Base-by-base conservation (phyloP, 2,113 vertebrate genomes). In the Tilapia sparmanii region DNA sequence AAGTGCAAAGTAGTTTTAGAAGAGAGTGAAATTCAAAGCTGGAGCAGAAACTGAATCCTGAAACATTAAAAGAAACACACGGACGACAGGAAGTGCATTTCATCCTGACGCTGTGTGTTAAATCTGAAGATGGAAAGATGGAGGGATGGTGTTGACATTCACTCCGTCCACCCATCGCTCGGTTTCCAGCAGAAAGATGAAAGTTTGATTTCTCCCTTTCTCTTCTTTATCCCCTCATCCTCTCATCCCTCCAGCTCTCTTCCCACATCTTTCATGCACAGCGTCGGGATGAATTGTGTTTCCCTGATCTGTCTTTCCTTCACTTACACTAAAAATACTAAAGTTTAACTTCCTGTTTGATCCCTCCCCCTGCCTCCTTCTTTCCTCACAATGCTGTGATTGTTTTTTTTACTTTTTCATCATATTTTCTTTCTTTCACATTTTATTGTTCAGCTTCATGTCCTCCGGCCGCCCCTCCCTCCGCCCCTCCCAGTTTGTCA, bases 81-180 rank as follows among this genome's bases (percentile, higher is more conserved):
- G 4, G 7, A 50, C 4, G 0, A 29, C 40, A 73, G 68, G 68
- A 73, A 73, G 22, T 24, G 59, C 6, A 0, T 71, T 1, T 83
- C 82, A 71, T 54, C 18, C 18, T 83, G 82, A 52, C 47, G 5
- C 6, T 4, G 55, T 26, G 45, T 13, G 50, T 26, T 53, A 6
- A 68, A 66, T 18, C 26, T 73, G 40, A 4, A 10, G 42, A 66
- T 16, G 31, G n/a, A 54, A n/a, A 47, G 45, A 53, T 45, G 40
- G 22, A 45, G 13, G 22, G 40, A 10, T 42, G n/a, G 19, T 6
- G 38, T 2, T 26, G 38, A 22, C 13, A 0, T 45, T 0, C 68
- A 10, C 66, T 26, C 35, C 22, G 2, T 24, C 35, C 66, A 24
- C 15, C 19, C n/a, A 10, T 18, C 38, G 13, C 22, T 42, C 8